A percentile compares a stretch with the other conserved stretches of the same genome.
phyloP scores from a whole-genome alignment of 2,888 invertebrate species.

The Zeuzera pyrina region DNA sequence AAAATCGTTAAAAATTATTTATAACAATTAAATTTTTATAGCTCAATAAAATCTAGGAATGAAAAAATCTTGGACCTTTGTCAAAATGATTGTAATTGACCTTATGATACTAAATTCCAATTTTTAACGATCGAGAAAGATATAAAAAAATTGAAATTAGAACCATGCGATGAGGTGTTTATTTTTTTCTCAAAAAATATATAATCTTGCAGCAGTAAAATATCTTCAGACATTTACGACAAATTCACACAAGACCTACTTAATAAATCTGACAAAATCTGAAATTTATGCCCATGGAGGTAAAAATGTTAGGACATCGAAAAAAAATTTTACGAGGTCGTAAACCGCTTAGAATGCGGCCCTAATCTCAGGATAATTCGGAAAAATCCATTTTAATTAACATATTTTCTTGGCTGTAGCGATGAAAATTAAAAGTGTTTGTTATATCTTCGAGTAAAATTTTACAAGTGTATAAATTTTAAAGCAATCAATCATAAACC shows the following conservation, averaged over 20 bases:
- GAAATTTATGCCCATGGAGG: conserved; percentile 53
- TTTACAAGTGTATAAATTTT: too few relatives aligned
- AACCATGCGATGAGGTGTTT: conserved; percentile 39
- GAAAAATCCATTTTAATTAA: conserved; percentile 56
- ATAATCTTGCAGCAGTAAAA: conserved; percentile 54
- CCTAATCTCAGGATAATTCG: conserved; percentile 37
- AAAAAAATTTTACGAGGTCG: conserved; percentile 38
- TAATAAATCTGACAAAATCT: conserved; percentile 65
- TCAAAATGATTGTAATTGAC: conserved; percentile 49
- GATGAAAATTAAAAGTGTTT: conserved; percentile 26
- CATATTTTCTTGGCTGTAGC: conserved; percentile 32
- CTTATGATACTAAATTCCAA: conserved; percentile 29
- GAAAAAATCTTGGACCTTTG: conserved; percentile 36
- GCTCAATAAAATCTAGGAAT: conserved; percentile 39
- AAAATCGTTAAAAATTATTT: conserved; percentile 36
- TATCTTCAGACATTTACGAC: conserved; percentile 63
- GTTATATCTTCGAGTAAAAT: too few relatives aligned
- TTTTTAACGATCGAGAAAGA: conserved; percentile 44
- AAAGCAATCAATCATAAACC: too few relatives aligned
- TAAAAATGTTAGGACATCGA: conserved; percentile 27
- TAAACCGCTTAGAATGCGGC: conserved; percentile 47
- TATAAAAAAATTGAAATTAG: conserved; percentile 33
- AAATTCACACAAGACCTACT: conserved; percentile 64
- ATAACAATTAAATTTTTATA: conserved; percentile 48
- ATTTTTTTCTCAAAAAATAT: conserved; percentile 32